Percentiles rank a stretch among this genome's conserved stretches.
These are phyloP conservation scores for Leptopilina boulardi DNA, from an alignment of 1,140 invertebrate species.

Conservation along the genomic window DNA sequence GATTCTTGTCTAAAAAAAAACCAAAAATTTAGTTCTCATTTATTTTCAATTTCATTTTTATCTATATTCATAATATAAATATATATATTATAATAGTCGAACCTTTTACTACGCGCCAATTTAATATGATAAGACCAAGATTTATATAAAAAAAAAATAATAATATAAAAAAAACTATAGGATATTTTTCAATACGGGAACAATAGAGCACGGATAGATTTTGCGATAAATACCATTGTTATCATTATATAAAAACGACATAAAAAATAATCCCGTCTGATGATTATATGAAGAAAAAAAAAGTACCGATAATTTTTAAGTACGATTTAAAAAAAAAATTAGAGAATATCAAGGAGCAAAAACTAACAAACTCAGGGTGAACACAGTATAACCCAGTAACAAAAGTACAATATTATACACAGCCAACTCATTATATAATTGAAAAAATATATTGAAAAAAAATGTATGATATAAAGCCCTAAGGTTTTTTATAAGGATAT, in stretches of 20 bases:
- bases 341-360: conserved; percentile 50
- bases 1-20: conserved; percentile 10
- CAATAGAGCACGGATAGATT: conserved; percentile 16
- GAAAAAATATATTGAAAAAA: conserved; percentile 63
- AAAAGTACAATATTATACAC: conserved; percentile 77
- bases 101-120: conserved; percentile 6
- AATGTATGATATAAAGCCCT: conserved; percentile 57
- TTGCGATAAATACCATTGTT: not conserved
- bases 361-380: conserved; percentile 72
- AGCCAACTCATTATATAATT: conserved; percentile 71
- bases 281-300: not conserved
- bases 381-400: conserved; percentile 72
- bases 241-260: not conserved
- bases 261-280: conserved; percentile 14
- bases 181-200: conserved; percentile 29
- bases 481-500: conserved; percentile 46
- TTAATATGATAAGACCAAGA: conserved; percentile 32
- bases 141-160: conserved; percentile 19
- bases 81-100: not conserved
- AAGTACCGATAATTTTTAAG: conserved; percentile 18
- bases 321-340: conserved; percentile 33
- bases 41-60: not conserved
- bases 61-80: too few species aligned
- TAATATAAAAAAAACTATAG: conserved; percentile 16
- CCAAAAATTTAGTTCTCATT: not conserved